Evolutionary conservation across 1,140 invertebrate species (phyloP), one percentile per base, ranked within the genome.

Genomic region (Lordiphosa clarofinis): DNA sequence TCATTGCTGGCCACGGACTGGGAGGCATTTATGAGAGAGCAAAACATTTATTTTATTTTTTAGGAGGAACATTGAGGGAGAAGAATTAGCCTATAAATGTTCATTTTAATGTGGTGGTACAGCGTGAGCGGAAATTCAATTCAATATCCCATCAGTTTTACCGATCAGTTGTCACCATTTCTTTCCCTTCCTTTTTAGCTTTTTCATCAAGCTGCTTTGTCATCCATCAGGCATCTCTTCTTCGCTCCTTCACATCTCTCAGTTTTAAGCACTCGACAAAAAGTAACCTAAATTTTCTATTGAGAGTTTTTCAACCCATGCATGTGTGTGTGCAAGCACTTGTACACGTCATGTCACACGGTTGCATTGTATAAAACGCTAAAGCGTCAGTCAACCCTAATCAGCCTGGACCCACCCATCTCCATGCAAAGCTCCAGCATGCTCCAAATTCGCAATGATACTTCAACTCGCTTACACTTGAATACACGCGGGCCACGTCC

Each of bases 401-500:
- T 82, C 76, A 82, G 78, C 60, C 78, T 57, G 76, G 73, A 78
- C 73, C 46, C 56, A 11, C 42, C 38, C 35, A 33, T 8, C 24
- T 38, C 35, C 37, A 12, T 37, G 9, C 33, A 19, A 12, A 37
- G 6, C 33, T 11, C 54, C 39, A 52, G 15, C 46, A 50, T 76
- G 76, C 78, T 82, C 76, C 68, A 72, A 82, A 81, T 81, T 76
- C 64, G 56, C 49, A 82, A 82, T 82, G 76, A 76, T 78, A 82
- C 76, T 82, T 84, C 72, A 82, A 61, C 67, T 84, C 59, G 67
- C 76, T 82, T 72, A 71, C 76, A 75, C 72, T 75, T 72, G 66
- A 81, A 81, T 81, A 81, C 75, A 81, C 75, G 75, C 75, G 74
- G 75, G 76, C 72, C 62, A 81, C 62, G 75, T 75, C 76, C 75